Percentiles rank a stretch among this genome's conserved stretches.
These are phyloP conservation scores for Drosophila watanabei DNA, from an alignment of 1,140 invertebrate species.

Conservation along the genomic window DNA sequence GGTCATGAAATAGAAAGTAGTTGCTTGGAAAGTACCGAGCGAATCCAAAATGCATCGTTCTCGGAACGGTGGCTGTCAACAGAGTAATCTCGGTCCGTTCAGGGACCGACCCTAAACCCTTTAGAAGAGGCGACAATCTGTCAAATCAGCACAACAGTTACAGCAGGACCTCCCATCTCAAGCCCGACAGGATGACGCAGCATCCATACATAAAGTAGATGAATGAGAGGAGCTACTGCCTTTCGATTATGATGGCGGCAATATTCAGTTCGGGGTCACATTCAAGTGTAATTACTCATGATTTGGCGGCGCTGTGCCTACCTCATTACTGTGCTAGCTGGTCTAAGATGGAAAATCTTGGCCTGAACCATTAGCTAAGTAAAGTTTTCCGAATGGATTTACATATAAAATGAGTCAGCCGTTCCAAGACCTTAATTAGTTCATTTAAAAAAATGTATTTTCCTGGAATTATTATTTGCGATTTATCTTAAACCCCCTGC, in stretches of 20 bases:
- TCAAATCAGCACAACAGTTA: conserved; percentile 68
- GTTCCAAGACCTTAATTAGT: background rate
- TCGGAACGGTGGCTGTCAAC: conserved; percentile 22
- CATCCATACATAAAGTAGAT: conserved; percentile 32
- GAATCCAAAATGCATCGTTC: background rate
- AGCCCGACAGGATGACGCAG: conserved; percentile 57
- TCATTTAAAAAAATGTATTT: background rate
- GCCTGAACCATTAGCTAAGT: conserved; percentile 3
- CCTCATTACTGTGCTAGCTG: conserved; percentile 36
- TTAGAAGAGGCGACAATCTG: conserved; percentile 50
- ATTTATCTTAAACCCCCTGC: background rate
- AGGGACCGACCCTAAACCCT: background rate
- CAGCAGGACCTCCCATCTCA: conserved; percentile 23
- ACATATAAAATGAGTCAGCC: background rate
- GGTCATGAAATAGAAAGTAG: background rate
- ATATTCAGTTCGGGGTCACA: conserved; percentile 57
- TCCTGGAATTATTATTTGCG: background rate
- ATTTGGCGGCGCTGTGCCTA: conserved; percentile 37
- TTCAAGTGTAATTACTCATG: conserved; percentile 63
- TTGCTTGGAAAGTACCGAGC: background rate
- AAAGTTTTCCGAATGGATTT: background rate
- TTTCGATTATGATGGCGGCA: conserved; percentile 9
- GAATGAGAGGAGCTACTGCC: conserved; percentile 10
- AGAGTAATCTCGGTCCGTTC: conserved; percentile 5
- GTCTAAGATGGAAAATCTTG: conserved; percentile 8